These are phyloP conservation scores for Coptodon bakossiorum DNA, from an alignment of 2,113 vertebrate species.

Conservation along the genomic window DNA sequence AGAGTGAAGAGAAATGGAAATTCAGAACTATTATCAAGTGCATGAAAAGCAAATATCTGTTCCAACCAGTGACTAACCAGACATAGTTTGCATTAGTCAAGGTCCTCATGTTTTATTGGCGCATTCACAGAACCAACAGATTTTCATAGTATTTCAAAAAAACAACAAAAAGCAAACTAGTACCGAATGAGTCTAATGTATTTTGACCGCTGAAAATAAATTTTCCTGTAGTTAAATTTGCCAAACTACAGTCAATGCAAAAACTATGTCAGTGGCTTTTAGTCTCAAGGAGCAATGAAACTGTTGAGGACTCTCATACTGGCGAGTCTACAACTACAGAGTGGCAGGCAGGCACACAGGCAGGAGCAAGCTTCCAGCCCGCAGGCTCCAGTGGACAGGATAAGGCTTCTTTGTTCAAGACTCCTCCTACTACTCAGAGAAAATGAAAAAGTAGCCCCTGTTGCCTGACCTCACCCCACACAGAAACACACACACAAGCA, in stretches of 20 bases:
- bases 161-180: background rate
- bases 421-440: slow-evolving; percentile 79
- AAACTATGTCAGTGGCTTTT: background rate
- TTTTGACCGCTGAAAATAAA: background rate
- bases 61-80: background rate
- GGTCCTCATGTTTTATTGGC: background rate
- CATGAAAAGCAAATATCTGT: background rate
- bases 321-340: slow-evolving; percentile 39
- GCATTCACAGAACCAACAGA: background rate
- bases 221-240: background rate
- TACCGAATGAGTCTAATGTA: background rate
- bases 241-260: background rate
- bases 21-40: background rate
- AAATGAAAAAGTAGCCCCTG: slow-evolving; percentile 85
- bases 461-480: slow-evolving; percentile 70
- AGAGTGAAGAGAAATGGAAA: background rate
- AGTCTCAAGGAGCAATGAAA: slow-evolving; percentile 15
- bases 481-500: slow-evolving; percentile 1
- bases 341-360: slow-evolving; percentile 52
- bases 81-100: background rate
- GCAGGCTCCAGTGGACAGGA: slow-evolving; percentile 75
- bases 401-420: slow-evolving; percentile 87
- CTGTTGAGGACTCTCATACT: slow-evolving; percentile 50
- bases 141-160: background rate
- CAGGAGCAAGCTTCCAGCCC: slow-evolving; percentile 76